phyloP scores from a whole-genome alignment of 2,113 vertebrate genomes.

The Sinosuthora webbiana region DNA sequence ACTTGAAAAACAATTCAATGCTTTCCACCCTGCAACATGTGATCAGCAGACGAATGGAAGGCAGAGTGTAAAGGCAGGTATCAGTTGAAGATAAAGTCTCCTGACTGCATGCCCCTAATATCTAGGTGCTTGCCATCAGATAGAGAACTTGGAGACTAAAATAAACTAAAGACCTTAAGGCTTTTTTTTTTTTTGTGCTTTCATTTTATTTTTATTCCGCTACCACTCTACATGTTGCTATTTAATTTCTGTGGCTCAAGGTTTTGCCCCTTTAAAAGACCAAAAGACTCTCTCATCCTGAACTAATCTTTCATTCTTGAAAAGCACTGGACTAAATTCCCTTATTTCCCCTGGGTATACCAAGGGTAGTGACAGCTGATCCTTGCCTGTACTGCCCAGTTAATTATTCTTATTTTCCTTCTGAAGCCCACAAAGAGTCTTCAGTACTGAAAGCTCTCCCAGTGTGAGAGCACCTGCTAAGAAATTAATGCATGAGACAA shows the following conservation, averaged over 20 bases:
- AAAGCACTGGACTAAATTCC: constrained; percentile 1
- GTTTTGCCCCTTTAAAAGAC: not conserved
- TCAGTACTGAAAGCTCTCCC: not conserved
- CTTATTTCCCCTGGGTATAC: not conserved
- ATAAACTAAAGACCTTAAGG: not conserved
- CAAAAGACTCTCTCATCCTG: not conserved
- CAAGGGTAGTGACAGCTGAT: not conserved
- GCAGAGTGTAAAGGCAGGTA: not conserved
- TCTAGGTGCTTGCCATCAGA: not conserved
- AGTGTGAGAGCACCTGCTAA: not conserved
- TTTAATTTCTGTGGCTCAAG: not conserved
- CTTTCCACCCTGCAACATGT: not conserved
- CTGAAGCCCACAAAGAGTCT: not conserved
- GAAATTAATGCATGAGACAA: not conserved
- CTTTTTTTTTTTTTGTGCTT: not conserved
- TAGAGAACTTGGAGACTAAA: not conserved
- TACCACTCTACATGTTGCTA: not conserved
- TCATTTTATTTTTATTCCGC: not conserved
- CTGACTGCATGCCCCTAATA: not conserved
- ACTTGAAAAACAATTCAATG: not conserved
- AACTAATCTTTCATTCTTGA: constrained; percentile 14
- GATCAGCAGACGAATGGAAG: not conserved
- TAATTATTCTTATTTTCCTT: not conserved
- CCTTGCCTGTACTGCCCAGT: not conserved
- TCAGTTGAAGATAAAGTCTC: not conserved